Conservation (phyloP, 2,113 vertebrate genomes). For the Pogonocichla stellata region DNA sequence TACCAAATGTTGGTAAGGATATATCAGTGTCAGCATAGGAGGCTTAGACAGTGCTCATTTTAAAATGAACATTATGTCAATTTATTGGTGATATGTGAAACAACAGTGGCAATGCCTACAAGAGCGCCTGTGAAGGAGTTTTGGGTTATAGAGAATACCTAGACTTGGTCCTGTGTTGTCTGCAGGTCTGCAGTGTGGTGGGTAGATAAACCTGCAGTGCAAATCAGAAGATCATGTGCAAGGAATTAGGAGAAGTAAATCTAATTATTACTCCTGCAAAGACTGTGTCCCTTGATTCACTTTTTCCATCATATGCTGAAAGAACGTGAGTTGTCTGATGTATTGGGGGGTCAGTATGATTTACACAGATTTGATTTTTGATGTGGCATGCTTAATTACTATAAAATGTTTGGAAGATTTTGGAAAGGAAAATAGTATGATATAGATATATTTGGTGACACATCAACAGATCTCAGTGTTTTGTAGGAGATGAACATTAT, state of each 20-base stretch:
- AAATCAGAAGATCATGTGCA: neutral
- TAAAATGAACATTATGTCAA: neutral
- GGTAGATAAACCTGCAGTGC: neutral
- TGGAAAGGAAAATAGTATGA: neutral
- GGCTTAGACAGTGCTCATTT: neutral
- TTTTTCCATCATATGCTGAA: neutral
- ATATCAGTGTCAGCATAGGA: neutral
- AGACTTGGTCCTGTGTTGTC: neutral
- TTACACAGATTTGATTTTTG: neutral
- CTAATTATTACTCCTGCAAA: neutral
- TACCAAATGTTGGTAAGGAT: neutral
- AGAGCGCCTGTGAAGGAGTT: neutral
- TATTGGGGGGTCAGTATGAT: neutral
- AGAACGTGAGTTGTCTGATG: neutral
- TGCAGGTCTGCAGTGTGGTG: neutral
- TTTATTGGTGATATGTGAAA: neutral
- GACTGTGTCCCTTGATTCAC: neutral
- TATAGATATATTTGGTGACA: neutral
- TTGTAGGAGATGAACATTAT: neutral
- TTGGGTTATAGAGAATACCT: rapidly evolving
- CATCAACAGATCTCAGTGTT: neutral
- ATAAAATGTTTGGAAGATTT: neutral
- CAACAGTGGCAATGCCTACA: neutral
- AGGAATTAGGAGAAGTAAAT: neutral
- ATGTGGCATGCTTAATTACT: neutral